Conservation (phyloP, 2,113 vertebrate species). For the Apodemus sylvaticus region DNA sequence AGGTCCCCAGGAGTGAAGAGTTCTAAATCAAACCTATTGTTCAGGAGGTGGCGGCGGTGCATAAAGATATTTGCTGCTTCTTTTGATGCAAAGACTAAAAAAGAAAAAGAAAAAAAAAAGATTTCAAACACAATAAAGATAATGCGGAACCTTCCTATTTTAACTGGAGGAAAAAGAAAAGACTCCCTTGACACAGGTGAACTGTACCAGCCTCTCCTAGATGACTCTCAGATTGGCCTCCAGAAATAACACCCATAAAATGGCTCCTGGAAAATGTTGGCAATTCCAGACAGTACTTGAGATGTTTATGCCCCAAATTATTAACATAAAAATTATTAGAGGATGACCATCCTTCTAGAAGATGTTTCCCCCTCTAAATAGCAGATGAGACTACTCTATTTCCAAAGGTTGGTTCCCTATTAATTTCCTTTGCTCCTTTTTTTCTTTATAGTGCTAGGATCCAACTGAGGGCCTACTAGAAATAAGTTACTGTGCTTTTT, state of each 20-base stretch:
- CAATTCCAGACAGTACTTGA: neutral
- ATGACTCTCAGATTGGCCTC: slow-evolving; percentile 14
- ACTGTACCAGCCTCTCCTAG: neutral
- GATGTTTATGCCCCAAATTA: slow-evolving; percentile 29
- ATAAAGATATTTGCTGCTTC: slow-evolving; percentile 92
- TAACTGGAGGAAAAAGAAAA: slow-evolving; percentile 13
- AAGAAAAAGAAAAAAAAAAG: slow-evolving; percentile 60
- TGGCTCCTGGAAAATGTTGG: neutral
- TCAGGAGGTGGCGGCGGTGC: slow-evolving; percentile 91
- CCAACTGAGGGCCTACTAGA: neutral
- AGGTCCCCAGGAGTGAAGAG: slow-evolving; percentile 92
- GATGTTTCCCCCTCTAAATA: neutral
- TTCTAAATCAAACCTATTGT: slow-evolving; percentile 97
- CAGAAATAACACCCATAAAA: neutral
- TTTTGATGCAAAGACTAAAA: slow-evolving; percentile 91
- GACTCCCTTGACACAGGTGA: slow-evolving; percentile 9
- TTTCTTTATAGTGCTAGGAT: neutral
- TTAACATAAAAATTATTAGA: slow-evolving; percentile 30
- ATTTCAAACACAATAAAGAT: slow-evolving; percentile 24
- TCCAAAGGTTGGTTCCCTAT: slow-evolving; percentile 3
- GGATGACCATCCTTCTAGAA: neutral
- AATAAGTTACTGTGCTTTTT: neutral
- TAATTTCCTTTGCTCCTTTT: neutral
- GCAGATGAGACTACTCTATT: neutral
- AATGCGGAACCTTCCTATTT: slow-evolving; percentile 44